Percentiles rank a stretch among this genome's conserved stretches.
These are phyloP conservation scores for Eretmocerus hayati DNA, from an alignment of 2,888 invertebrate genomes.

Conservation along the genomic window DNA sequence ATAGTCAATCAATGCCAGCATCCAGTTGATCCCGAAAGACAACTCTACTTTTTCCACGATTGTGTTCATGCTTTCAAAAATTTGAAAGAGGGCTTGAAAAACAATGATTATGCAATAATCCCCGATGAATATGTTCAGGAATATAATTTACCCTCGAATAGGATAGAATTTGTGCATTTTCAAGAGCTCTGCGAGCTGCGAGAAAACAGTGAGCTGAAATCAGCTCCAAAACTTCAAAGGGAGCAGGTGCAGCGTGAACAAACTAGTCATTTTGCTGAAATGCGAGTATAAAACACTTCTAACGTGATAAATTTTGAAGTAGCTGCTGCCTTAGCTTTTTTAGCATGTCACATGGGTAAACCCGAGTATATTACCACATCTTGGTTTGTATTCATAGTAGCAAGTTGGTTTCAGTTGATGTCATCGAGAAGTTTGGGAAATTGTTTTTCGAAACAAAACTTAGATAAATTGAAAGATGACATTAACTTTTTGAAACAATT, in stretches of 20 bases:
- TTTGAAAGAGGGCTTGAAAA: slow-evolving; percentile 9
- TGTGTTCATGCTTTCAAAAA: slow-evolving; percentile 18
- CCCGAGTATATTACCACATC: background rate
- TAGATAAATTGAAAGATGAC: background rate
- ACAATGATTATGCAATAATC: slow-evolving; percentile 6
- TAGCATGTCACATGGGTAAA: background rate
- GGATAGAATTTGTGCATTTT: slow-evolving; percentile 3
- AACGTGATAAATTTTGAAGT: background rate
- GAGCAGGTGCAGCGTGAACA: slow-evolving; percentile 1
- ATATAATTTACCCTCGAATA: slow-evolving; percentile 10
- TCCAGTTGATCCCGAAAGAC: slow-evolving; percentile 18
- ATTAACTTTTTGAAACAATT: slow-evolving; percentile 17
- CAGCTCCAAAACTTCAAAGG: slow-evolving; percentile 12
- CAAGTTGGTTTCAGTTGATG: slow-evolving; percentile 2
- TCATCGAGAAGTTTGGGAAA: background rate
- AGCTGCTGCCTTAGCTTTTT: slow-evolving; percentile 1
- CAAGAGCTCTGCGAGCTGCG: slow-evolving; percentile 6
- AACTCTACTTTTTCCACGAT: slow-evolving; percentile 15
- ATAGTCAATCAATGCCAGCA: slow-evolving; percentile 18
- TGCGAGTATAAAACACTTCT: slow-evolving; percentile 11
- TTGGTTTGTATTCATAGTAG: background rate
- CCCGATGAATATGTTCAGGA: slow-evolving; percentile 1
- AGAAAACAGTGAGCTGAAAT: slow-evolving; percentile 12
- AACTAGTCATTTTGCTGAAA: slow-evolving; percentile 15
- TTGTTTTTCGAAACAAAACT: background rate